Conservation (phyloP, 2,797 vertebrate genomes). For the Chaetodon trifasciatus region DNA sequence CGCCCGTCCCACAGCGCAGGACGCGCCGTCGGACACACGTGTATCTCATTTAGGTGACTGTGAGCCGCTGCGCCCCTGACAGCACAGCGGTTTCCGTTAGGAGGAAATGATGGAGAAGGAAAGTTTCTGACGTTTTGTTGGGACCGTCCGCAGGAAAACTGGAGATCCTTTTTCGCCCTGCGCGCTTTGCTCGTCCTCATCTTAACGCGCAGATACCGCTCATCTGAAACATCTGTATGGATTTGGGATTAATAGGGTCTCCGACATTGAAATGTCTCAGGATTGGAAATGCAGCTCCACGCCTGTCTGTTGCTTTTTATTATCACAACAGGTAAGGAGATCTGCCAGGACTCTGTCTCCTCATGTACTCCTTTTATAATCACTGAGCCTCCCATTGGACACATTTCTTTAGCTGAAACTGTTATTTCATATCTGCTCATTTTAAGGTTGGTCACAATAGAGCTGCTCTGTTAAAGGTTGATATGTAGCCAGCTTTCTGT, state of each 20-base stretch:
- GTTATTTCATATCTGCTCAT: neutral
- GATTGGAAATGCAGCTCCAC: slow-evolving; percentile 84
- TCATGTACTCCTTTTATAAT: neutral
- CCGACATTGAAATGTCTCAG: slow-evolving; percentile 81
- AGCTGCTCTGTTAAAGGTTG: too few relatives aligned
- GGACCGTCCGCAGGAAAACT: slow-evolving; percentile 41
- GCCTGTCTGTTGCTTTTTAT: slow-evolving; percentile 76
- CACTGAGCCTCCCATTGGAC: neutral
- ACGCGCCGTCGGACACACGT: slow-evolving; percentile 64
- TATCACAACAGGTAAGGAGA: slow-evolving; percentile 80
- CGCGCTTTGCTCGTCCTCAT: neutral
- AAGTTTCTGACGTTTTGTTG: slow-evolving; percentile 62
- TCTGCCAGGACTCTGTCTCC: too few relatives aligned
- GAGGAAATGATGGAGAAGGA: slow-evolving; percentile 75
- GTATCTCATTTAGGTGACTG: slow-evolving; percentile 64
- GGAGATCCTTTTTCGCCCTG: slow-evolving; percentile 1
- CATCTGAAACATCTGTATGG: slow-evolving; percentile 60
- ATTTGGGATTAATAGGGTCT: slow-evolving; percentile 54
- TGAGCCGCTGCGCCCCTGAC: slow-evolving; percentile 34
- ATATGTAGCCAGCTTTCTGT: too few relatives aligned
- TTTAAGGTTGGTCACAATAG: too few relatives aligned
- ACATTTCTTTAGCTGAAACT: neutral
- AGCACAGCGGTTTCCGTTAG: slow-evolving; percentile 61
- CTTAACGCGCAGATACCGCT: neutral
- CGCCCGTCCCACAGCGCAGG: neutral